phyloP scores from a whole-genome alignment of 2,113 vertebrate genomes.

The Neoarius graeffei region DNA sequence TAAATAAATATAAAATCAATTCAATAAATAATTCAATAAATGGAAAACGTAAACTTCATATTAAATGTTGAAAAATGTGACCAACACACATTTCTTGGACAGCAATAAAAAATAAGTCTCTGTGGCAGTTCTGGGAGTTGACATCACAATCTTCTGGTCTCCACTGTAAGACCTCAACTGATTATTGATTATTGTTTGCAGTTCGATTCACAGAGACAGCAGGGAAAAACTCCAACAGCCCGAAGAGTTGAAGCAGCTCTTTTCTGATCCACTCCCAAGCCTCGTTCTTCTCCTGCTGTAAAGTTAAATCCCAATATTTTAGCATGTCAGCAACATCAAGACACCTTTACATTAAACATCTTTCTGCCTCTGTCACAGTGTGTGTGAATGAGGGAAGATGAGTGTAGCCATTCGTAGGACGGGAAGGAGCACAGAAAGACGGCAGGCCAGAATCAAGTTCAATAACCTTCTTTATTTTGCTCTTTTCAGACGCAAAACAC shows the following conservation, averaged over 20 bases:
- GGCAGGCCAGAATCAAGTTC: too few relatives aligned
- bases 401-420: too few relatives aligned
- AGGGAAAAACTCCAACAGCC: constrained; percentile 39
- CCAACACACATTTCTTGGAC: too few relatives aligned
- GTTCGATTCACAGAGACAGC: constrained; percentile 36
- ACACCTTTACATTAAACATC: neutral
- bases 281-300: constrained; percentile 56
- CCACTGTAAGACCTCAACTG: neutral
- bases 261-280: constrained; percentile 67
- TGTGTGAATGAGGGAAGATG: neutral
- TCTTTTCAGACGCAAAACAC: too few relatives aligned
- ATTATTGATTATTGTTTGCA: neutral
- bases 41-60: too few relatives aligned
- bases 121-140: neutral
- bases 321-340: neutral
- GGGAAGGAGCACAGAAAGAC: too few relatives aligned
- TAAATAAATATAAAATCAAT: neutral
- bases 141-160: neutral
- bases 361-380: constrained; percentile 27
- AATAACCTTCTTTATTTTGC: too few relatives aligned
- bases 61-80: too few relatives aligned
- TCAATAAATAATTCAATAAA: too few relatives aligned
- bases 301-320: neutral
- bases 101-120: too few relatives aligned
- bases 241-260: constrained; percentile 53